Base-by-base conservation (phyloP, 53 echinoderm and acorn worm species). In the Paracentrotus lividus region DNA sequence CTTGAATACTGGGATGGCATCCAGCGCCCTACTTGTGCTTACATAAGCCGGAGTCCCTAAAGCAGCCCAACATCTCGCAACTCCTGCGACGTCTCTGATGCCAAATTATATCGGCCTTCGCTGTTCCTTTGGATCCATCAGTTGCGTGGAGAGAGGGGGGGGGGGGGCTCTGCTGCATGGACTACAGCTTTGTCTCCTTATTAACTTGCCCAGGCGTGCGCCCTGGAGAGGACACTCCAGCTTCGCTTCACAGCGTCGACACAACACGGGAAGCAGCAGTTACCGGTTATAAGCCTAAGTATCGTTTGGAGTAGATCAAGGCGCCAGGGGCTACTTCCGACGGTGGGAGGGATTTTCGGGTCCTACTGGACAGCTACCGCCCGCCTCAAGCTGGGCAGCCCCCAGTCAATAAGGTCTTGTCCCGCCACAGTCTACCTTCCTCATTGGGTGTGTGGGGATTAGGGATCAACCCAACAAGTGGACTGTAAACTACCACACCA, bases 241-340 rank as follows among this genome's bases (percentile, higher is more conserved):
- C 59, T 59, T 59, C 59, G 59, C 59, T 59, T 59, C 24, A 59
- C 59, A 59, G 59, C 59, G 59, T 59, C 59, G 59, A 59, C 24
- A 59, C 59, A 59, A 59, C 59, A 59, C 59, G 59, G n/a, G 59
- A 59, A 59, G 59, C n/a, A 55, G 55, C 55, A 55, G 55, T 55
- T 55, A 55, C 55, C 55, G 55, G 55, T 55, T 59, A 59, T 59
- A 59, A 55, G 13, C 23, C 24, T 24, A 59, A 23, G n/a, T 23
- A 59, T 59, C n/a, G 59, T 24, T 23, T 59, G 59, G 59, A 23
- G 6, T 59, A 59, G 59, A 24, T 59, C 59, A 59, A 59, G 59
- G 59, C n/a, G 59, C 59, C 59, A 24, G n/a, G 24, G 6, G 24
- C 23, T 59, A 59, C n/a, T 59, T 59, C 59, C 23, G n/a, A 59